Base-by-base conservation (phyloP, 2,888 invertebrate species). In the Uropetala carovei region DNA sequence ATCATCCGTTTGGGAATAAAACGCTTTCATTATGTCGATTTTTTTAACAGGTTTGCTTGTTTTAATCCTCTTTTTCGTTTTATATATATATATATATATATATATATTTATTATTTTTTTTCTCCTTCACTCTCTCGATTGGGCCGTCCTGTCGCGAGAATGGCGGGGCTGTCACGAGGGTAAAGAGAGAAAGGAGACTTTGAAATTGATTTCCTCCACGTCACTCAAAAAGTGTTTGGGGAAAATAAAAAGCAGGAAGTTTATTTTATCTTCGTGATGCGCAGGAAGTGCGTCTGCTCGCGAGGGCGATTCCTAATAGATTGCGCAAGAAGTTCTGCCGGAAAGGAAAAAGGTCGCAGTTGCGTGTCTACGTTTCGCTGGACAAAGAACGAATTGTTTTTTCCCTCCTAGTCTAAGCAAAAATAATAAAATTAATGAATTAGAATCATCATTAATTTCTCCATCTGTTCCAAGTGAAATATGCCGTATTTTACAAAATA, bases 101-200 rank as follows among this genome's bases (percentile, higher is more conserved):
- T n/a, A n/a, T n/a, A n/a, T n/a, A n/a, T n/a, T n/a, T n/a, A n/a
- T n/a, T n/a, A n/a, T n/a, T n/a, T n/a, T n/a, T n/a, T 43, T 43
- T 5, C 5, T 3, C 27, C 18, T n/a, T 57, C 83, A 16, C 82
- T 4, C 82, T 4, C 14, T 30, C 30, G 14, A n/a, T 8, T 30
- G 22, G 4, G 75, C 7, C 18, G 11, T 7, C 18, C n/a, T 64
- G 64, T 7, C 64, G 64, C 64, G 64, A 64, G 64, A 64, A 64
- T n/a, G 64, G 64, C 16, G 64, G 64, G 64, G 11, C n/a, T 64
- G 64, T 64, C 18, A n/a, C 64, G 64, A 64, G 16, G 13, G 14
- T n/a, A 57, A 83, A 56, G 43, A 43, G 43, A 11, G 83, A 43
- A 83, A 83, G 56, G 57, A n/a, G 83, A 83, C n/a, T 57, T 83